These are phyloP conservation scores for Lasioglossum marginatum DNA, from an alignment of 2,888 invertebrate genomes.

Conservation along the genomic window DNA sequence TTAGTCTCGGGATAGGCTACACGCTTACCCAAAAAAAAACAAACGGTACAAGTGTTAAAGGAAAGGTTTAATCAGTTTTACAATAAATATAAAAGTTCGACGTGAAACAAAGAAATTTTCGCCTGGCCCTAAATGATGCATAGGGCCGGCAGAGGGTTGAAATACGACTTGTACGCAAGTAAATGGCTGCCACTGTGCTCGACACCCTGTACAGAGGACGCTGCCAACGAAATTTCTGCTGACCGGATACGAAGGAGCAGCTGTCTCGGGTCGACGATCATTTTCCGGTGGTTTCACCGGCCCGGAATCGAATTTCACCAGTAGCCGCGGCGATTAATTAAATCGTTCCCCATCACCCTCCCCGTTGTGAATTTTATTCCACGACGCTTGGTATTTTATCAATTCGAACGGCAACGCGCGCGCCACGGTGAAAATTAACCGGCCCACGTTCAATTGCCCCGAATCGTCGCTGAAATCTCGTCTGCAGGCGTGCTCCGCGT, in stretches of 20 bases:
- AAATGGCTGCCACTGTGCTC: not conserved
- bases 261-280: slow-evolving; percentile 8
- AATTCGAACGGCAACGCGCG: not conserved
- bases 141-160: not conserved
- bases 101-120: no score
- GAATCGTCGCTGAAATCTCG: not conserved
- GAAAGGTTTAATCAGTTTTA: no score
- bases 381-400: not conserved
- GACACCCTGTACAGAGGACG: not conserved
- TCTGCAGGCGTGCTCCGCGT: not conserved
- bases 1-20: no score
- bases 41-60: no score
- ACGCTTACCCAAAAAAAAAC: no score
- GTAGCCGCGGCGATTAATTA: slow-evolving; percentile 1
- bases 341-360: not conserved
- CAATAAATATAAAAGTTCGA: no score
- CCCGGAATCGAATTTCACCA: not conserved
- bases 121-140: not conserved
- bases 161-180: not conserved
- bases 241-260: slow-evolving; percentile 54
- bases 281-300: not conserved
- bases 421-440: not conserved
- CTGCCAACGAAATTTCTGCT: slow-evolving; percentile 47
- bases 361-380: not conserved
- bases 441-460: not conserved